Evolutionary conservation across 2,113 vertebrate genomes (phyloP).

Genomic region (Nicator chloris): DNA sequence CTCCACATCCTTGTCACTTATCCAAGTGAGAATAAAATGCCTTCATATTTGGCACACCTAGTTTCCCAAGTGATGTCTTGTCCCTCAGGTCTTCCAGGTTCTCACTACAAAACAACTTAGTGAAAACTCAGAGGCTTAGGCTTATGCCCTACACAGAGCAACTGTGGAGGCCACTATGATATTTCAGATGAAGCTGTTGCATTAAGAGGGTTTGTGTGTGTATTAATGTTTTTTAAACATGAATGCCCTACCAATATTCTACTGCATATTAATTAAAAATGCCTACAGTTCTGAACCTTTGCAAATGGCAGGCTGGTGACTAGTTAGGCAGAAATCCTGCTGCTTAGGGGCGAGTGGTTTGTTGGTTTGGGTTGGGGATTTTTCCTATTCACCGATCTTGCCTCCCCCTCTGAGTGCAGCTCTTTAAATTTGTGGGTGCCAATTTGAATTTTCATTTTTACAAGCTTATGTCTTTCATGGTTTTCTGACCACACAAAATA

Average conservation of each 20-base stretch:
- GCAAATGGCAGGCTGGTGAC: not conserved
- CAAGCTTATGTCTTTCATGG: not conserved
- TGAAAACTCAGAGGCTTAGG: not conserved
- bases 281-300: not conserved
- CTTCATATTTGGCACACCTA: constrained; percentile 4
- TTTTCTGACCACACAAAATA: not conserved
- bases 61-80: constrained; percentile 6
- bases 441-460: not conserved
- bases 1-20: not conserved
- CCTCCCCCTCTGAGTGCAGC: not conserved
- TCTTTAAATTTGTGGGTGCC: not conserved
- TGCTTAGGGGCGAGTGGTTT: not conserved
- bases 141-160: not conserved
- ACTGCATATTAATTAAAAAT: not conserved
- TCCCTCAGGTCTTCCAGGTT: constrained; percentile 3
- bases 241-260: not conserved
- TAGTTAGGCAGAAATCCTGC: not conserved
- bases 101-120: not conserved
- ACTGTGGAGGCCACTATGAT: not conserved
- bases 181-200: not conserved
- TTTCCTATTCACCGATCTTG: not conserved
- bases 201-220: not conserved
- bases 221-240: not conserved
- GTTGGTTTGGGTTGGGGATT: not conserved
- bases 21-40: constrained; percentile 20